A percentile compares a stretch with the other conserved stretches of the same genome.
Evolutionary conservation across 2,888 invertebrate species (phyloP).

Genomic region (Lepeophtheirus nordmannii): DNA sequence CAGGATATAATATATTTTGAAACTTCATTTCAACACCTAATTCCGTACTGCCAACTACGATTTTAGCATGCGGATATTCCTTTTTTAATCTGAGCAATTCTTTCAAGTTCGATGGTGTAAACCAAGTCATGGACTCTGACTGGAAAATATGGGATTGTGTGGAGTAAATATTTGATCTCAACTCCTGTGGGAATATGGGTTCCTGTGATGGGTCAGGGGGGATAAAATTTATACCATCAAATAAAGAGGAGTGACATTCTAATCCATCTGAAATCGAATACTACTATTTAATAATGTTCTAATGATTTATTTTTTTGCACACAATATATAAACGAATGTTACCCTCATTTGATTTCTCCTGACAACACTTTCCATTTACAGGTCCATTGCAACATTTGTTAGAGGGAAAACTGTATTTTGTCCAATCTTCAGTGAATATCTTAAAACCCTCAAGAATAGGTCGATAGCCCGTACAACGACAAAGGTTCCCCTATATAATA

Average conservation of each 20-base stretch:
- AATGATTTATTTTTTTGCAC: no score
- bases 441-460: slow-evolving; percentile 79
- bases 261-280: neutral
- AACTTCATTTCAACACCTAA: slow-evolving; percentile 70
- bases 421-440: slow-evolving; percentile 43
- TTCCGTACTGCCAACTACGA: slow-evolving; percentile 80
- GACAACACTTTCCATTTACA: slow-evolving; percentile 8
- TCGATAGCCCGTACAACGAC: slow-evolving; percentile 84
- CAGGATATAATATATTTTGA: slow-evolving; percentile 60
- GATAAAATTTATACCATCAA: slow-evolving; percentile 46
- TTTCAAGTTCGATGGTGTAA: slow-evolving; percentile 51
- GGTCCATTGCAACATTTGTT: neutral
- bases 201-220: slow-evolving; percentile 69
- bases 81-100: slow-evolving; percentile 53
- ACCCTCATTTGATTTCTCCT: neutral
- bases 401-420: neutral
- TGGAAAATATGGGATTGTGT: slow-evolving; percentile 40
- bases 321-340: neutral
- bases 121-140: slow-evolving; percentile 54
- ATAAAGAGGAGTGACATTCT: slow-evolving; percentile 32
- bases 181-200: slow-evolving; percentile 77
- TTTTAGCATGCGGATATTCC: slow-evolving; percentile 49
- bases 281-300: no score
- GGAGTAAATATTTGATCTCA: slow-evolving; percentile 36
- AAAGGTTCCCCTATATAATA: slow-evolving; percentile 46